Base-by-base conservation (phyloP, 2,797 vertebrate genomes). In the Scarus forsteni region DNA sequence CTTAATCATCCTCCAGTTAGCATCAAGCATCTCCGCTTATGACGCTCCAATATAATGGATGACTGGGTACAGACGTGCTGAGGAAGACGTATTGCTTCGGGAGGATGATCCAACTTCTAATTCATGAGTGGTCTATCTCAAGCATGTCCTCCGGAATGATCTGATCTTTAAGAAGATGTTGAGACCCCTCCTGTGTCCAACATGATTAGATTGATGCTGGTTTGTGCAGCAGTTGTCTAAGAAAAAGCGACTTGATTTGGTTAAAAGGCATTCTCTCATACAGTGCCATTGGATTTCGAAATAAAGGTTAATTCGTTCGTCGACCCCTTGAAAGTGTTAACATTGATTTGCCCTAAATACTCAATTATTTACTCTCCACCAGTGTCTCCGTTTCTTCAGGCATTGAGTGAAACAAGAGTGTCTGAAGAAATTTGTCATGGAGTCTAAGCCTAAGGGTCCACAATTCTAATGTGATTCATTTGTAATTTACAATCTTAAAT, bases 261-360 rank as follows among this genome's bases (percentile, higher is more conserved):
- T 80, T 73, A 12, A 81, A 73, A 85, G 80, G 75, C 56, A 58
- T 68, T 70, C 81, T 85, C 74, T 89, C 70, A 61, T 79, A 49
- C 66, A 46, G 49, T 9, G 36, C 60, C 59, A 61, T 86, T 60
- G 81, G 57, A 60, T 35, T 64, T 69, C 18, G 5, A 56, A 79
- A 73, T 66, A 51, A 16, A 73, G 60, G 77, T 73, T 84, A 77
- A 90, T 83, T 75, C 16, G 55, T 73, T 63, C 15, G 36, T 27
- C 57, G 59, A 73, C 59, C 79, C 70, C 63, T 83, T 6, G 39
- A 58, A 73, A 42, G 45, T 74, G 66, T 78, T 68, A 67, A 66
- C 68, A 88, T 84, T 85, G 83, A 92, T 91, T 71, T 67, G 44
- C 19, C 35, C 63, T 65, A 36, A 79, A 79, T 58, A 51, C 66